These are phyloP conservation scores for Macroteleia sp. DNA, from an alignment of 2,888 invertebrate genomes.

Conservation along the genomic window DNA sequence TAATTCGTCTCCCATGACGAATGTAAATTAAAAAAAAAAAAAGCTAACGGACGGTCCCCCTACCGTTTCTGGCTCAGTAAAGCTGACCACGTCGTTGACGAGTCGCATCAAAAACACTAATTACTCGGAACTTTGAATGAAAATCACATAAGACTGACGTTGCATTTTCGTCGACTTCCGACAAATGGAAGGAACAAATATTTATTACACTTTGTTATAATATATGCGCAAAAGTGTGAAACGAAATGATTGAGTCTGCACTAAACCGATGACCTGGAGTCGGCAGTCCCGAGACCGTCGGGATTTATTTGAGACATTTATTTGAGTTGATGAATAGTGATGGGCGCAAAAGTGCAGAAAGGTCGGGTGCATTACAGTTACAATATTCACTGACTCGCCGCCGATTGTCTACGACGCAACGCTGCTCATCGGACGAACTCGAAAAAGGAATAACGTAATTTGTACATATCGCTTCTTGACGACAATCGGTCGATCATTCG, in stretches of 20 bases:
- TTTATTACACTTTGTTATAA: slow-evolving; percentile 14
- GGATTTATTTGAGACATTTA: too few relatives aligned
- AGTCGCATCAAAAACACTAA: slow-evolving; percentile 47
- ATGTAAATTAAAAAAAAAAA: slow-evolving; percentile 2
- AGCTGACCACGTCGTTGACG: slow-evolving; percentile 37
- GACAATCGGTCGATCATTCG: slow-evolving; percentile 15
- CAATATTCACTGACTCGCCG: slow-evolving; percentile 22
- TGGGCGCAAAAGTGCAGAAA: slow-evolving; percentile 20
- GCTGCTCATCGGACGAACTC: slow-evolving; percentile 37
- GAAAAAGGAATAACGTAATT: slow-evolving; percentile 38
- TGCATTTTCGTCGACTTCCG: slow-evolving; percentile 40
- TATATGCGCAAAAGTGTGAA: slow-evolving; percentile 4
- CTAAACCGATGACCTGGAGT: not conserved
- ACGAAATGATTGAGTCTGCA: not conserved
- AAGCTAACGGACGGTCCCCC: slow-evolving; percentile 13
- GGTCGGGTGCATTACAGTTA: slow-evolving; percentile 28
- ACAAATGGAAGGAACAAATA: slow-evolving; percentile 48
- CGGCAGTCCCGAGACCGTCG: not conserved
- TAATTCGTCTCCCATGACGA: slow-evolving; percentile 93
- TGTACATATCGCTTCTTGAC: slow-evolving; percentile 35
- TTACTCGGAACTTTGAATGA: slow-evolving; percentile 47
- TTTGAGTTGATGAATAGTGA: too few relatives aligned
- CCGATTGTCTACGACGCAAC: slow-evolving; percentile 15
- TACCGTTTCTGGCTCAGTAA: slow-evolving; percentile 38
- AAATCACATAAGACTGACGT: slow-evolving; percentile 39